Percentiles rank a stretch among this genome's conserved stretches.
Evolutionary conservation across 2,797 vertebrate genomes (phyloP).

Genomic region (Gallirallus australis): DNA sequence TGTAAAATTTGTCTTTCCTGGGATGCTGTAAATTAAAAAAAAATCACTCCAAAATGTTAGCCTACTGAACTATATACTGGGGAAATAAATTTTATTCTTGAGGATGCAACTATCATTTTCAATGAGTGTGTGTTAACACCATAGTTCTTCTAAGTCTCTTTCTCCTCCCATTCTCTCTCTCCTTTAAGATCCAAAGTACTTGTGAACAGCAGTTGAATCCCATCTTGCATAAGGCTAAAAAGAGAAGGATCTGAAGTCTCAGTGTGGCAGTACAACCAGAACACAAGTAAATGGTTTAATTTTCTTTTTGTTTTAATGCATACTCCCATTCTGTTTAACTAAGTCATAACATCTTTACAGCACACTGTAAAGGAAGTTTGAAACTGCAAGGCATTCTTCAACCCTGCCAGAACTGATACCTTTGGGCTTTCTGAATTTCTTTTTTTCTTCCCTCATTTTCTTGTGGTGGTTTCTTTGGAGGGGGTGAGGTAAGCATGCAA

Average conservation of each 20-base stretch:
- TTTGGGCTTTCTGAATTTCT: neutral
- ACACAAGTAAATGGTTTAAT: neutral
- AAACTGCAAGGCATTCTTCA: neutral
- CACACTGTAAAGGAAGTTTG: neutral
- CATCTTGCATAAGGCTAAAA: neutral
- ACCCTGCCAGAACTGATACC: neutral
- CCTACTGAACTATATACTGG: neutral
- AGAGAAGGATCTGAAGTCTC: neutral
- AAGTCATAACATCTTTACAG: neutral
- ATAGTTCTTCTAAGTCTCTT: neutral
- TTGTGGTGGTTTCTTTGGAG: neutral
- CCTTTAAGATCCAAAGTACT: neutral
- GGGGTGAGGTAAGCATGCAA: neutral
- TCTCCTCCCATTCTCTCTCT: neutral
- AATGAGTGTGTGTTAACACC: rapidly evolving
- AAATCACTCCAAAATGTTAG: neutral
- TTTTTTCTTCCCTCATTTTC: neutral
- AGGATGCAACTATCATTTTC: neutral
- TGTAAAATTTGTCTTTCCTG: neutral
- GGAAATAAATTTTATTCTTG: neutral
- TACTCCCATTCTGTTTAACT: neutral
- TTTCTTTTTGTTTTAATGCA: neutral
- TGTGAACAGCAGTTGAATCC: neutral
- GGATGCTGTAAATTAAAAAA: neutral
- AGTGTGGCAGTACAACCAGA: neutral